Percentiles rank a stretch among this genome's conserved stretches.
Conservation (phyloP, 2,797 vertebrate genomes). For the Erethizon dorsatum region DNA sequence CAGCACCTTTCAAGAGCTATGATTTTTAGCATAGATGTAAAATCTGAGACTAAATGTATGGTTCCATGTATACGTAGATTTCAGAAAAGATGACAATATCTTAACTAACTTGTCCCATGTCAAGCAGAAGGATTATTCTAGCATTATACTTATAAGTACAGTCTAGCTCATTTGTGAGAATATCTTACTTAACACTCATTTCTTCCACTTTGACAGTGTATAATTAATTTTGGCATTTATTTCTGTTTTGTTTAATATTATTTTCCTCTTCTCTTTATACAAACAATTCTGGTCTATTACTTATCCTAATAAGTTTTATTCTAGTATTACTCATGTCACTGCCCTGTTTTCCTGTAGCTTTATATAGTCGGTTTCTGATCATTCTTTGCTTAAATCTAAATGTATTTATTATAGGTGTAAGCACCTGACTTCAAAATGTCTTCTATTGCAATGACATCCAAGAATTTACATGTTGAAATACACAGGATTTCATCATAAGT, state of each 20-base stretch:
- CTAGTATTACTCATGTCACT: not conserved
- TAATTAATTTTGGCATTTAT: not conserved
- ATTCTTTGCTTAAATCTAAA: constrained; percentile 32
- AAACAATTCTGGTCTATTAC: not conserved
- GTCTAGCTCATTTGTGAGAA: not conserved
- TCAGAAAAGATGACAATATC: not conserved
- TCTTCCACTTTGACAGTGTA: not conserved
- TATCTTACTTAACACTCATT: not conserved
- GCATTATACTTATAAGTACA: not conserved
- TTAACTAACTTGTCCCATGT: not conserved
- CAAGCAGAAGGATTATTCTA: not conserved
- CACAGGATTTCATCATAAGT: not conserved
- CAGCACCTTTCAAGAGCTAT: not conserved
- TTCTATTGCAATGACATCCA: not conserved
- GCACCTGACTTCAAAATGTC: not conserved
- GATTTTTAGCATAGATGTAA: not conserved
- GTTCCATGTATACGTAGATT: not conserved
- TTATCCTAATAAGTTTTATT: not conserved
- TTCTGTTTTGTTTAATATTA: not conserved
- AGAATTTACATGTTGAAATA: not conserved
- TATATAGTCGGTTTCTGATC: not conserved
- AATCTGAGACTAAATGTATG: not conserved
- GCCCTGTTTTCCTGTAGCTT: not conserved
- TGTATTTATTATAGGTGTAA: not conserved
- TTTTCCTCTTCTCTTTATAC: not conserved